phyloP scores from a whole-genome alignment of 2,113 vertebrate species.

The Oxygymnocypris stewartii region DNA sequence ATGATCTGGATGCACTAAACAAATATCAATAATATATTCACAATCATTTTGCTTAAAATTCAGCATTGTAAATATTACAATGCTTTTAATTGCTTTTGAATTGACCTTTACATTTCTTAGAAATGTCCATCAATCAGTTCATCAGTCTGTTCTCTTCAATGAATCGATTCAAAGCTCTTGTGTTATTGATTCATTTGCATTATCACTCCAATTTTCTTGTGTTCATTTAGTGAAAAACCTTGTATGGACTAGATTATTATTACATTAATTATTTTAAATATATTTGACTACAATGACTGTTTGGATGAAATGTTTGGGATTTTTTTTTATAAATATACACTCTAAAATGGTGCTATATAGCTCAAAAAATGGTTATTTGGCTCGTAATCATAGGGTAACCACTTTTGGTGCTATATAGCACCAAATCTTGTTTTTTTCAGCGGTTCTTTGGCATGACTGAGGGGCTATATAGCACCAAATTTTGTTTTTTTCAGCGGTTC shows the following conservation, averaged over 20 bases:
- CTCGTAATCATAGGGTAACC: no score
- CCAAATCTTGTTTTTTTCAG: no score
- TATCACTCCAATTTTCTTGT: not conserved
- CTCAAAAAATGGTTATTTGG: no score
- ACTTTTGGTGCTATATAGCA: no score
- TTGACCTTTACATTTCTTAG: not conserved
- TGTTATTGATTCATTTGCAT: not conserved
- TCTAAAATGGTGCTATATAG: no score
- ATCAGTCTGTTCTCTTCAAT: not conserved
- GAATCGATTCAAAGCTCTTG: not conserved
- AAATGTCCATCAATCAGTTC: not conserved
- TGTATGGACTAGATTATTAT: not conserved
- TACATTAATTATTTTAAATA: not conserved
- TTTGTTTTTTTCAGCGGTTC: no score
- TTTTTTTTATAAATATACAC: no score
- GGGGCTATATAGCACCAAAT: no score
- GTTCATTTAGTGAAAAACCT: not conserved
- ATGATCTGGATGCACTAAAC: not conserved
- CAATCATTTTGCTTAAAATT: no score
- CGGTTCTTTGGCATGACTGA: no score
- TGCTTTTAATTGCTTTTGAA: not conserved
- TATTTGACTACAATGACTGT: not conserved
- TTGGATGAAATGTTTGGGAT: not conserved
- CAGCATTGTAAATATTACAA: no score
- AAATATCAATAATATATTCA: no score